A percentile compares a stretch with the other conserved stretches of the same genome.
phyloP scores from a whole-genome alignment of 2,113 vertebrate species.

The Vidua macroura region DNA sequence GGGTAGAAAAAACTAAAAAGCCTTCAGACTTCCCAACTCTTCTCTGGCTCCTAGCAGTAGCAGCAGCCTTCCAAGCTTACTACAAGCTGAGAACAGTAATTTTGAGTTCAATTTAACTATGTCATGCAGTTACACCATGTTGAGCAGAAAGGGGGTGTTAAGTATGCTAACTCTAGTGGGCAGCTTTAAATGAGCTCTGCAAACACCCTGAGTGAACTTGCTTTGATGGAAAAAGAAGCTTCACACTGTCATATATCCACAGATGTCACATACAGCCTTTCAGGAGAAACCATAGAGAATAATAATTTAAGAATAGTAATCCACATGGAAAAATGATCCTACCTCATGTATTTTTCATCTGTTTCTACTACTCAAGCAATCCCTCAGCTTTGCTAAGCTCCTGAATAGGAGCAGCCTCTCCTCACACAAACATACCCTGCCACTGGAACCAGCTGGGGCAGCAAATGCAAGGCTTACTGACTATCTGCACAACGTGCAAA shows the following conservation, averaged over 20 bases:
- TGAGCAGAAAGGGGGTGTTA: neutral
- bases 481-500: neutral
- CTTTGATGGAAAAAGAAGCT: neutral
- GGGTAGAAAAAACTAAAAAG: neutral
- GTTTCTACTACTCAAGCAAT: neutral
- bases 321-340: neutral
- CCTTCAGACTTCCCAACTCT: neutral
- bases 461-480: neutral
- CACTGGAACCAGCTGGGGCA: neutral
- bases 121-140: neutral
- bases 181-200: neutral
- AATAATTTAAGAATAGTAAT: neutral
- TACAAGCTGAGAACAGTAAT: neutral
- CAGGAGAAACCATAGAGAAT: neutral
- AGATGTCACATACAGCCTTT: neutral
- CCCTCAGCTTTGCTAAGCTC: neutral
- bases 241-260: neutral
- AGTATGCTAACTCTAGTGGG: neutral
- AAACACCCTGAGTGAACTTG: neutral
- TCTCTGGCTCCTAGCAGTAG: neutral
- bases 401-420: neutral
- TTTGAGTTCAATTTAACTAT: neutral
- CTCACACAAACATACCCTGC: fast-evolving
- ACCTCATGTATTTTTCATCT: neutral
- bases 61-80: neutral